phyloP scores from a whole-genome alignment of 1,140 invertebrate species.

The Drosophila equinoxialis region DNA sequence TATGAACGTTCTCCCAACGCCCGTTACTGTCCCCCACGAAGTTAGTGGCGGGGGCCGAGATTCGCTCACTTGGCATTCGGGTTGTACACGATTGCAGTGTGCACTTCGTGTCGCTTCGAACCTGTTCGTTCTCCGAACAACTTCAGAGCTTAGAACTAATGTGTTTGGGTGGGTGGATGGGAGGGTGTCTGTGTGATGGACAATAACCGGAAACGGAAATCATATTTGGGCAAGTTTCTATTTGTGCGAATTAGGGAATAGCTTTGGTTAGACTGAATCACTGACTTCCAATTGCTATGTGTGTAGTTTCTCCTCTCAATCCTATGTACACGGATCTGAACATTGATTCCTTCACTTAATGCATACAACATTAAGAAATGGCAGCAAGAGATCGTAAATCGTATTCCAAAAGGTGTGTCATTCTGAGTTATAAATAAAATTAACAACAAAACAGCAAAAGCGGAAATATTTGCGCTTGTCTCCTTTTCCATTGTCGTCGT shows the following conservation, averaged over 20 bases:
- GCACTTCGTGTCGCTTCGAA: conserved; percentile 72
- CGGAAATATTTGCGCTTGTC: conserved; percentile 74
- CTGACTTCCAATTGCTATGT: conserved; percentile 2
- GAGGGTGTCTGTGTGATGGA: background rate
- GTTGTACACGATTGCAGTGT: conserved; percentile 41
- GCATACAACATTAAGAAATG: conserved; percentile 5
- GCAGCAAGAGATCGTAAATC: conserved; percentile 66
- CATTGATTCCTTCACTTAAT: conserved; percentile 51
- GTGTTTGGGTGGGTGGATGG: background rate
- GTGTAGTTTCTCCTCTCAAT: background rate
- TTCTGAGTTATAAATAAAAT: conserved; percentile 78
- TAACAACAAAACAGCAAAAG: conserved; percentile 65
- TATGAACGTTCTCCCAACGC: conserved; percentile 30
- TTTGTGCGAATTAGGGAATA: conserved; percentile 34
- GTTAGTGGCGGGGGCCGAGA: background rate
- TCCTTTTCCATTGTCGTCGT: conserved; percentile 29
- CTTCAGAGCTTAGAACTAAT: conserved; percentile 7
- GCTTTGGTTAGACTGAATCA: conserved; percentile 8
- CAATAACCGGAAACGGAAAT: conserved; percentile 65
- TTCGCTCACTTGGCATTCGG: conserved; percentile 23
- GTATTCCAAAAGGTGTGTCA: conserved; percentile 73
- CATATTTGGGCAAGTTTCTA: conserved; percentile 63
- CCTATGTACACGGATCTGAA: background rate
- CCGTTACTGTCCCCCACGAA: conserved; percentile 4
- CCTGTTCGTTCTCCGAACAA: conserved; percentile 47